A percentile compares a stretch with the other conserved stretches of the same genome.
Conservation (phyloP, 2,113 vertebrate species). For the Oxyura jamaicensis region DNA sequence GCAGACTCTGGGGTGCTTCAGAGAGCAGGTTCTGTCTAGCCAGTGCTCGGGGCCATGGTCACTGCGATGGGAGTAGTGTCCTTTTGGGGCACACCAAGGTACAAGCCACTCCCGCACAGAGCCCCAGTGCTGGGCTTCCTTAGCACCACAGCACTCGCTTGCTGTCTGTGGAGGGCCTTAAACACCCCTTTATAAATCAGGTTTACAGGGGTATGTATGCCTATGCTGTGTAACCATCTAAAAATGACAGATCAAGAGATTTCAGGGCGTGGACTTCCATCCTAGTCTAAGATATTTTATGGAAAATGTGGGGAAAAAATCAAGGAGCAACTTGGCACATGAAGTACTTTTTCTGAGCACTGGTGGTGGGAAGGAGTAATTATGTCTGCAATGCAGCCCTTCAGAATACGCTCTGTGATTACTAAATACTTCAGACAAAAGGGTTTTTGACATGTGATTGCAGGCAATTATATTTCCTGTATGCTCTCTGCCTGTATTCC, state of each 20-base stretch:
- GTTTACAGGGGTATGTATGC: neutral
- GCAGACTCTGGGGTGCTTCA: neutral
- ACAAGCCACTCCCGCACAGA: neutral
- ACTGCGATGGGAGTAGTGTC: neutral
- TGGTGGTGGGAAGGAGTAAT: neutral
- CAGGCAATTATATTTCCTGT: neutral
- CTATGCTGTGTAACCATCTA: neutral
- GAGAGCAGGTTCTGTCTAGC: neutral
- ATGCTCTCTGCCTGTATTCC: neutral
- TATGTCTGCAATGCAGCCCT: conserved; percentile 11
- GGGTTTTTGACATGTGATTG: neutral
- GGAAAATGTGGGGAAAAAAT: neutral
- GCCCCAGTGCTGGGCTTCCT: neutral
- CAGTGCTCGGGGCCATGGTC: neutral
- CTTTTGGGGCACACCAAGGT: neutral
- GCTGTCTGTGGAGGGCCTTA: neutral
- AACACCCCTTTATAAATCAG: neutral
- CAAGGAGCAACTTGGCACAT: neutral
- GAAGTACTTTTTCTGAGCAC: neutral
- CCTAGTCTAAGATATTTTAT: neutral
- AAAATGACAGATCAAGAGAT: neutral
- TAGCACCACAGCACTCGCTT: neutral
- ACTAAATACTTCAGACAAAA: conserved; percentile 17
- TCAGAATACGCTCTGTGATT: neutral
- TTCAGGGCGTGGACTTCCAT: neutral